Conservation (phyloP, 2,113 vertebrate species). For the Sebastes fasciatus region DNA sequence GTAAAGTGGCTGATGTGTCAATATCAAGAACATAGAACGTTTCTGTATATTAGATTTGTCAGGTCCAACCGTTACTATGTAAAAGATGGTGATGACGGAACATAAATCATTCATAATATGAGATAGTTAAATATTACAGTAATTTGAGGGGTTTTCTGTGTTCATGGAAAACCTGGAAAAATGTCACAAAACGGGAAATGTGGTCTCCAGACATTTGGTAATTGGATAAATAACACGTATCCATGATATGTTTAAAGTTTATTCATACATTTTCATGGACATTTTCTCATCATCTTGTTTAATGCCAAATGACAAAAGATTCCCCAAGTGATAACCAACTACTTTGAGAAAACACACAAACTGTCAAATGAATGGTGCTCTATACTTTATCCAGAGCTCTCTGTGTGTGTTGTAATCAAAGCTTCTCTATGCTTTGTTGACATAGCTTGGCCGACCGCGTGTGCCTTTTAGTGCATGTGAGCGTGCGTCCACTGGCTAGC, state of each 20-base stretch:
- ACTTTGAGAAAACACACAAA: neutral
- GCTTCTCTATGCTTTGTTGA: too few relatives aligned
- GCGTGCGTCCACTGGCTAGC: too few relatives aligned
- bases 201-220: neutral
- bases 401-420: too few relatives aligned
- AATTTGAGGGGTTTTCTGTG: neutral
- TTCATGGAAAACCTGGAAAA: neutral
- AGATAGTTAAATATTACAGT: neutral
- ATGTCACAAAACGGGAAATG: neutral
- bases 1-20: neutral
- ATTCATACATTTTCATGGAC: neutral
- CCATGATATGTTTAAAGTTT: neutral
- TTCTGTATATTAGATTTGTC: neutral
- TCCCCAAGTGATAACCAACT: neutral
- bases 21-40: neutral
- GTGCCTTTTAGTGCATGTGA: too few relatives aligned
- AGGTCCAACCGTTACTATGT: neutral
- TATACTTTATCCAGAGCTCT: too few relatives aligned
- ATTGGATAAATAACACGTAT: neutral
- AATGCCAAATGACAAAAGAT: neutral
- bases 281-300: neutral
- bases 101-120: neutral
- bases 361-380: too few relatives aligned
- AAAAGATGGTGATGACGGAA: neutral
- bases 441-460: too few relatives aligned